Base-by-base conservation (phyloP, 2,888 invertebrate genomes). In the Drosophila kokeensis region DNA sequence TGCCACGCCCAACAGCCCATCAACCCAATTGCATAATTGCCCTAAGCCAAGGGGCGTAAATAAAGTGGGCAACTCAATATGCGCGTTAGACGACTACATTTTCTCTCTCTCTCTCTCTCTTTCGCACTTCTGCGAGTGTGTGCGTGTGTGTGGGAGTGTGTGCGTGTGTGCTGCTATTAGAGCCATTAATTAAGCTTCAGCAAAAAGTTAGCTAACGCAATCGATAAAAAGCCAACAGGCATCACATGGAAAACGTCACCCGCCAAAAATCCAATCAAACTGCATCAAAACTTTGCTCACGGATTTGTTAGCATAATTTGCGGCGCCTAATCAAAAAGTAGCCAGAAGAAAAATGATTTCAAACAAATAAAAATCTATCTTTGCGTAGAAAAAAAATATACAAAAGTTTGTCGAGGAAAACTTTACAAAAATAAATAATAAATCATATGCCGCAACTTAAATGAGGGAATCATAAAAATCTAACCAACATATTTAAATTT, bases 101-200 rank as follows among this genome's bases (percentile, higher is more conserved):
- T 32, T 36, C 11, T 18, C 29, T 2, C 53, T 27, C 48, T 29
- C 18, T 24, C 11, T 5, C 24, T 2, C 53, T 27, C 48, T 29
- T 21, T 24, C 11, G 4, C 24, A 1, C 11, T 32, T 7, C 32
- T 2, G 36, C 6, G 15, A 7, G 36, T 15, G 36, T 3, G 21
- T 13, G 7, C 7, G 42, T 21, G 36, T 15, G 36, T 15, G 6
- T 2, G 34, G 5, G 32, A 1, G 6, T n/a, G n/a, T n/a, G n/a
- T 11, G n/a, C 21, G 13, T 21, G 36, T n/a, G 10, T 32, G 24
- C 73, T 64, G 42, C 60, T 68, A 45, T 79, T 65, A 59, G 52
- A 74, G 50, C 54, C 65, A 69, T 76, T 84, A 81, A 84, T 87
- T 79, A 84, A 68, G 62, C 62, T 50, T 24, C 24, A 30, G 38